A percentile compares a stretch with the other conserved stretches of the same genome.
These are phyloP conservation scores for Gymnogyps californianus DNA, from an alignment of 2,113 vertebrate species.

Conservation along the genomic window DNA sequence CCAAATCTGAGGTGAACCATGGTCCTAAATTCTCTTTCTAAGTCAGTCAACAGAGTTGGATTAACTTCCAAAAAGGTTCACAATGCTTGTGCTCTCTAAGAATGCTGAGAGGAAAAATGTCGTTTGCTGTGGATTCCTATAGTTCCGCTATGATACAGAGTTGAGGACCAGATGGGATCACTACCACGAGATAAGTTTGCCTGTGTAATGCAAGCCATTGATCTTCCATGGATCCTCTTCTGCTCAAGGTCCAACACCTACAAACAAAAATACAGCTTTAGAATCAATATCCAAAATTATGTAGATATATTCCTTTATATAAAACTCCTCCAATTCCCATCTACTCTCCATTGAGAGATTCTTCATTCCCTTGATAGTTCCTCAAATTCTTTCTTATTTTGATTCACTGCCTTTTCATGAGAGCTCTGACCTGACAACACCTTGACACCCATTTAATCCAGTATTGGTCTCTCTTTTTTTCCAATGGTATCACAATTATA, in stretches of 20 bases:
- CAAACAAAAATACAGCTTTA: neutral
- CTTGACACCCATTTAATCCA: neutral
- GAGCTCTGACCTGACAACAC: neutral
- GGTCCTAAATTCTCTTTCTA: neutral
- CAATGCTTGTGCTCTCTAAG: neutral
- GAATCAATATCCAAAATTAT: neutral
- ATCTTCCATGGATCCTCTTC: neutral
- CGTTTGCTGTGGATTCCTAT: neutral
- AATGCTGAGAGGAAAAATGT: neutral
- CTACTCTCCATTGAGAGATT: neutral
- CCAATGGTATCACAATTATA: neutral
- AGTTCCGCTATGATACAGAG: neutral
- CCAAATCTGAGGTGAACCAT: neutral
- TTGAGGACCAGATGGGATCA: neutral
- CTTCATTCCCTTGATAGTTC: neutral
- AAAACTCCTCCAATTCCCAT: neutral
- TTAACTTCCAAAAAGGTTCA: neutral
- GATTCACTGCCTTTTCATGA: neutral
- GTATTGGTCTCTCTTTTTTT: neutral
- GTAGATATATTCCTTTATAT: neutral
- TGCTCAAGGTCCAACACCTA: neutral
- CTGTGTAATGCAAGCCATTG: neutral
- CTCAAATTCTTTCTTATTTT: neutral
- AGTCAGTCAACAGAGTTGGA: neutral
- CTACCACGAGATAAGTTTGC: neutral